Evolutionary conservation across 2,888 invertebrate genomes (phyloP), one percentile per base, ranked within the genome.

Genomic region (Tachina fera): DNA sequence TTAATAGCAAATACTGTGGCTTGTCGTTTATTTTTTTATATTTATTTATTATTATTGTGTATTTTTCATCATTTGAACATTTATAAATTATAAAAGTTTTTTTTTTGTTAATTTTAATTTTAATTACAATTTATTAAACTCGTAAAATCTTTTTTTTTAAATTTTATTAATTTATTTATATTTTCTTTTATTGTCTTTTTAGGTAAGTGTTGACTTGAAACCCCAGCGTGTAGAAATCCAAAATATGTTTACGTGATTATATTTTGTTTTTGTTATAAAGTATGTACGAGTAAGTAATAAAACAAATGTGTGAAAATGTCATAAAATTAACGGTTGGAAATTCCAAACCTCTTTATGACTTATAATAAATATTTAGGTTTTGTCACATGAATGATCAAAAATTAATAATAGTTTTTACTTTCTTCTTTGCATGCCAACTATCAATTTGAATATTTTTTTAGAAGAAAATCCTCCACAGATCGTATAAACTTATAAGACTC

Each of bases 141-240:
- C 14, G 53, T 74, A 61, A 19, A 71, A 11, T 58, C 22, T 31
- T 31, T 31, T 31, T 67, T 60, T 58, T 11, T 31, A 31, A 56
- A 49, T 68, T 68, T 75, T 39, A 60, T 68, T 75, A 60, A 74
- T 53, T 13, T n/a, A 60, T 43, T 41, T 22, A 60, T 4, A 61
- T 70, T 70, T 43, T 58, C 9, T 60, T 76, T 65, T 22, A 8
- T 43, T 82, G 72, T 83, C 58, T 63, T 75, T 83, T 65, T 47
- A 83, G 83, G 83, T 83, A 83, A 83, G 83, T 83, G 53, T 60
- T 65, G 71, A 47, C 45, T 53, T 16, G n/a, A 39, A 31, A 47
- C 8, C 11, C 10, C 19, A 31, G 11, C 41, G 0, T 41, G 39
- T 13, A 19, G 10, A 47, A 47, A 31, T 63, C n/a, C 31, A n/a